Conservation (phyloP, 2,113 vertebrate genomes). For the Fregetta grallaria region DNA sequence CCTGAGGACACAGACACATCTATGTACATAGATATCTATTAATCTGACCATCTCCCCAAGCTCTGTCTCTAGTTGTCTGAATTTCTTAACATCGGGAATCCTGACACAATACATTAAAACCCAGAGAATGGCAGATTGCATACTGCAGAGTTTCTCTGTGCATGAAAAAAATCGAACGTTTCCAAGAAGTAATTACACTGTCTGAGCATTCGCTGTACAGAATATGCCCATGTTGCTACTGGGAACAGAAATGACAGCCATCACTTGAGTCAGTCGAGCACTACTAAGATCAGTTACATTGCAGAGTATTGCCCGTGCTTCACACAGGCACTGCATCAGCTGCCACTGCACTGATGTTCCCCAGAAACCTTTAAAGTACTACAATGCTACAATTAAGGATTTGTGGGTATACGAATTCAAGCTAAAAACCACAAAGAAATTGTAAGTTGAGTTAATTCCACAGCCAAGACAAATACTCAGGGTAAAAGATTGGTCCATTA, state of each 20-base stretch:
- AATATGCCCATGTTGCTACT: neutral
- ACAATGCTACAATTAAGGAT: neutral
- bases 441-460: neutral
- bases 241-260: constrained; percentile 43
- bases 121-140: neutral
- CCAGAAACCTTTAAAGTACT: neutral
- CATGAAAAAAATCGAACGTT: neutral
- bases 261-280: constrained; percentile 5
- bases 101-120: neutral
- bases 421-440: neutral
- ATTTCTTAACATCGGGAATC: neutral
- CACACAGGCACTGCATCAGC: neutral
- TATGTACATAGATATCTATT: neutral
- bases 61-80: neutral
- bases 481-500: neutral
- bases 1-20: neutral
- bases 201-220: neutral
- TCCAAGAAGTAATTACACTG: neutral
- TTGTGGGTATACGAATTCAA: neutral
- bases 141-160: neutral
- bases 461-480: neutral
- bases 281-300: neutral
- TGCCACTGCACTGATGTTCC: neutral
- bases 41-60: neutral
- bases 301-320: neutral